Evolutionary conservation across 2,797 vertebrate genomes (phyloP).

Genomic region (Petrocephalus schoutedeni): DNA sequence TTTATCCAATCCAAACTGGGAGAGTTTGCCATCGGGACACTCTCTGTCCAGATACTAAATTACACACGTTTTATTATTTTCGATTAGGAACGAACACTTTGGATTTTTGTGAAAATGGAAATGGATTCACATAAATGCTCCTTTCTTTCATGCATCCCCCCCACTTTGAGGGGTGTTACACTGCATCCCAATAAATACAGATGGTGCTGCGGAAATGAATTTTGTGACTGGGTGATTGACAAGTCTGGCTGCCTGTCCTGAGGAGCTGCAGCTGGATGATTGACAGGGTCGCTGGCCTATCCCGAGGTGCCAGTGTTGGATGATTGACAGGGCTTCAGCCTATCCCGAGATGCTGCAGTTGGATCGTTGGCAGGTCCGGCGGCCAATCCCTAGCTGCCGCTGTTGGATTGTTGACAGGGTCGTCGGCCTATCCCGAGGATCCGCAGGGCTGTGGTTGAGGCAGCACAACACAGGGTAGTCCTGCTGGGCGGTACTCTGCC

Average conservation of each 20-base stretch:
- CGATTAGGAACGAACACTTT: slow-evolving; percentile 33
- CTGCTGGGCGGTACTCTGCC: not conserved
- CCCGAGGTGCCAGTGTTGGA: not conserved
- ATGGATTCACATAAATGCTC: not conserved
- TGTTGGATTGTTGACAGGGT: not conserved
- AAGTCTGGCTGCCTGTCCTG: not conserved
- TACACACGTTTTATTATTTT: slow-evolving; percentile 47
- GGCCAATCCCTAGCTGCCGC: not conserved
- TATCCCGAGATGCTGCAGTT: not conserved
- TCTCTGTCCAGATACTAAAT: slow-evolving; percentile 61
- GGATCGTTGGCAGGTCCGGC: not conserved
- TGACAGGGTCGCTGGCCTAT: not conserved
- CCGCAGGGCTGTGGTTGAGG: not conserved
- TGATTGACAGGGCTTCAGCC: not conserved
- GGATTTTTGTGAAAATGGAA: slow-evolving; percentile 35
- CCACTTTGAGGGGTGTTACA: not conserved
- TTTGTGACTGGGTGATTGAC: not conserved
- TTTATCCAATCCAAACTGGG: slow-evolving; percentile 66
- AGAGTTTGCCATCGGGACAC: slow-evolving; percentile 66
- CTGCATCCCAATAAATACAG: not conserved
- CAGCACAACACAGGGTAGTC: no score
- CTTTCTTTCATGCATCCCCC: not conserved
- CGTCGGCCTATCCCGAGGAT: not conserved
- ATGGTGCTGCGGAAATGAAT: not conserved
- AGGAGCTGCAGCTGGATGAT: not conserved